phyloP scores from a whole-genome alignment of 2,113 vertebrate genomes.

The Daubentonia madagascariensis region DNA sequence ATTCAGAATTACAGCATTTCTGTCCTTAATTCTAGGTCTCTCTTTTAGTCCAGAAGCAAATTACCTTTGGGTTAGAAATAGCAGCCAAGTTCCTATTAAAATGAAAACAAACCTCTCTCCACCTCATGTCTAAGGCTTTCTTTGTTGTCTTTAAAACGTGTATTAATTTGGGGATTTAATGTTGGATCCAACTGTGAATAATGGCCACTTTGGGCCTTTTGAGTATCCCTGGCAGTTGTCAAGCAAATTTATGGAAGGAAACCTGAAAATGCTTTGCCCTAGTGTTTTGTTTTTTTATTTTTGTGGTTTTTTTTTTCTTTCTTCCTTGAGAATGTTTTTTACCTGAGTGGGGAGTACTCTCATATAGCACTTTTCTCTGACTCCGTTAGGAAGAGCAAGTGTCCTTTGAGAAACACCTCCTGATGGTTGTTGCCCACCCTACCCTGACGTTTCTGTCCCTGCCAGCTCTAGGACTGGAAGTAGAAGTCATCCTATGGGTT shows the following conservation, averaged over 20 bases:
- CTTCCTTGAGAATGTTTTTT: not conserved
- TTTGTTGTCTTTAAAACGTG: not conserved
- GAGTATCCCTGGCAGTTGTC: not conserved
- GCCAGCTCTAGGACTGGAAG: not conserved
- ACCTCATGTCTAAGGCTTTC: not conserved
- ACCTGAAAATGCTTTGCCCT: not conserved
- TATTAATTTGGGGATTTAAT: constrained; percentile 33
- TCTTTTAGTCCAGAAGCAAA: constrained; percentile 21
- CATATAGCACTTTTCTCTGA: not conserved
- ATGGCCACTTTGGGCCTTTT: not conserved
- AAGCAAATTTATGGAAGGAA: not conserved
- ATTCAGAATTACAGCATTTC: not conserved
- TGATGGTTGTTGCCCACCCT: too few relatives aligned
- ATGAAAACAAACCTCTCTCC: not conserved
- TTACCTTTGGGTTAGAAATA: constrained; percentile 7
- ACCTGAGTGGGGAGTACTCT: not conserved
- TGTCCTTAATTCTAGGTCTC: not conserved
- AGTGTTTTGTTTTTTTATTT: not conserved
- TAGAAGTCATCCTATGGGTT: rapidly evolving
- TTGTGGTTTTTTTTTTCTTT: not conserved
- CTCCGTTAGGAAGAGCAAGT: not conserved
- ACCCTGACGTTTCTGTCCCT: not conserved
- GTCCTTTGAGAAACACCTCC: not conserved
- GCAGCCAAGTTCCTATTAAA: not conserved
- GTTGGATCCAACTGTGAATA: not conserved